phyloP scores from a whole-genome alignment of 2,888 invertebrate genomes.

The Meliscaeva auricollis region DNA sequence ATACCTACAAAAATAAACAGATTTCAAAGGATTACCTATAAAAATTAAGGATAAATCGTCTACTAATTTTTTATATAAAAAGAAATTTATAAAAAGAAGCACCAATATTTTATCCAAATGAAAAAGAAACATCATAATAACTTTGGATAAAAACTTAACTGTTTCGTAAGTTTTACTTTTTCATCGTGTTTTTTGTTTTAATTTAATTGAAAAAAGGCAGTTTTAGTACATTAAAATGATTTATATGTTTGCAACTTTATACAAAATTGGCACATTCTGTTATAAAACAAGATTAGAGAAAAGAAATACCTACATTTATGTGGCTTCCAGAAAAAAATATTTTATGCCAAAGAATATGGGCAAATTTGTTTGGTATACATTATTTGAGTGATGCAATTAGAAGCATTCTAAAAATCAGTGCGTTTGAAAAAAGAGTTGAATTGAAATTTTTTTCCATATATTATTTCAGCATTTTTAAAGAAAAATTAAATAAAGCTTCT shows the following conservation, averaged over 20 bases:
- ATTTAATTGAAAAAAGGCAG: too few relatives aligned
- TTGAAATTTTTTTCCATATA: background rate
- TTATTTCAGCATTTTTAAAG: too few relatives aligned
- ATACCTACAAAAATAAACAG: slow-evolving; percentile 14
- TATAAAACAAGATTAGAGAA: background rate
- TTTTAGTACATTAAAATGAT: too few relatives aligned
- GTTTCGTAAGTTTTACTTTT: slow-evolving; percentile 8
- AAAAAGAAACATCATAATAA: background rate
- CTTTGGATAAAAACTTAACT: slow-evolving; percentile 11
- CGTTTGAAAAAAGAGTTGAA: too few relatives aligned
- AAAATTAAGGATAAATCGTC: background rate
- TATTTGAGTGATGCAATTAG: too few relatives aligned
- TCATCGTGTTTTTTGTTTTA: background rate
- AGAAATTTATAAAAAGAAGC: background rate
- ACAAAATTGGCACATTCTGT: too few relatives aligned
- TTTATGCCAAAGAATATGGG: background rate
- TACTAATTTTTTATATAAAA: background rate
- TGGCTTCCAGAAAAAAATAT: background rate
- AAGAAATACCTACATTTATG: background rate
- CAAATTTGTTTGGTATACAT: too few relatives aligned
- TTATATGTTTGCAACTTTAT: too few relatives aligned
- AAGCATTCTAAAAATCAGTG: too few relatives aligned
- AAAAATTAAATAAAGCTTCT: too few relatives aligned
- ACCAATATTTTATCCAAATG: slow-evolving; percentile 4
- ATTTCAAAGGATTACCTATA: slow-evolving; percentile 19